Percentiles rank a stretch among this genome's conserved stretches.
These are phyloP conservation scores for Solen grandis DNA, from an alignment of 1,140 invertebrate species.

Conservation along the genomic window DNA sequence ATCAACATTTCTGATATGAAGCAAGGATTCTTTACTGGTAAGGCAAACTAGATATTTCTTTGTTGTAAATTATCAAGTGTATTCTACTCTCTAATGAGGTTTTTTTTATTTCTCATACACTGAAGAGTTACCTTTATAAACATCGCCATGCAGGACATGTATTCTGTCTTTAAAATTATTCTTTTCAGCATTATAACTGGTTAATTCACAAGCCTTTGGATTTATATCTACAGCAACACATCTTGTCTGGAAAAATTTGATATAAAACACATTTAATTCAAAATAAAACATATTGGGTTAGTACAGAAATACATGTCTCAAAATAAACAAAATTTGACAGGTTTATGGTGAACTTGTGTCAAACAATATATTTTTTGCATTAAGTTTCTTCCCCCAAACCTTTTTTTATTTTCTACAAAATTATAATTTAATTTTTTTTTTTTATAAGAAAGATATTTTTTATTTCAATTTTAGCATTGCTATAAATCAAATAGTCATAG, in stretches of 20 bases:
- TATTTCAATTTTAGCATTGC: too few relatives aligned
- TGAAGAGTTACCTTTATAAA: slow-evolving; percentile 10
- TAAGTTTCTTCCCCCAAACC: background rate
- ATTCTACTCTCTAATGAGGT: background rate
- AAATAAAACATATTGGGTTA: background rate
- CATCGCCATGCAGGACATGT: slow-evolving; percentile 30
- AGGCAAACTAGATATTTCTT: background rate
- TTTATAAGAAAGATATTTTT: too few relatives aligned
- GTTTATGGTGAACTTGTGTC: background rate
- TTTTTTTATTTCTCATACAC: background rate
- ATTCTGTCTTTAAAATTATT: slow-evolving; percentile 20
- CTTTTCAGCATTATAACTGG: slow-evolving; percentile 83
- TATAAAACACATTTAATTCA: background rate
- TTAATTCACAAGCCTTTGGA: slow-evolving; percentile 84
- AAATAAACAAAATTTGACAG: background rate
- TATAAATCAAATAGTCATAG: too few relatives aligned
- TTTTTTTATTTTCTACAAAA: background rate
- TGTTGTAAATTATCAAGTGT: background rate
- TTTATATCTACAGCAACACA: slow-evolving; percentile 84
- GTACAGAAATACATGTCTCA: background rate
- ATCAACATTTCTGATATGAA: background rate
- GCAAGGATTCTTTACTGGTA: background rate
- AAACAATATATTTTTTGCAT: background rate
- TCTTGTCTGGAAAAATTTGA: slow-evolving; percentile 42
- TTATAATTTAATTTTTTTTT: too few relatives aligned